These are phyloP conservation scores for Enhydra lutris DNA, from an alignment of 2,113 vertebrate species.

Conservation along the genomic window DNA sequence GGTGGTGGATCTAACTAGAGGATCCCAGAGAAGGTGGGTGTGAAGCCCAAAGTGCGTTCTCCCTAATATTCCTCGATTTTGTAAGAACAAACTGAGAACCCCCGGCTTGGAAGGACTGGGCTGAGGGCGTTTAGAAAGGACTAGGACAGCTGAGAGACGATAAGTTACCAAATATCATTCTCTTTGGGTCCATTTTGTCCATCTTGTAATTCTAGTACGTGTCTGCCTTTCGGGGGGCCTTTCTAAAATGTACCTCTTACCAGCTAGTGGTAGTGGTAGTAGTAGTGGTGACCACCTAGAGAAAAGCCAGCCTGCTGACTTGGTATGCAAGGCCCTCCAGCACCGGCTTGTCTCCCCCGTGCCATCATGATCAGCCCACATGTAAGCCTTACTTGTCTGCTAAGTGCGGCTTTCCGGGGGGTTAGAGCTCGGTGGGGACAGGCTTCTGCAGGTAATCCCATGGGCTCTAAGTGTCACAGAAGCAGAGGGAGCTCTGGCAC, in stretches of 20 bases:
- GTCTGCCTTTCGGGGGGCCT: not conserved
- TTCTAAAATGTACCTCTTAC: not conserved
- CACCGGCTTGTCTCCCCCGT: not conserved
- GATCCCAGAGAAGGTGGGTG: not conserved
- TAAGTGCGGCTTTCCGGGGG: fast-evolving
- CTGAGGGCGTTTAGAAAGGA: not conserved
- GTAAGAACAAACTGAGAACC: not conserved
- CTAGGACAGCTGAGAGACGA: not conserved
- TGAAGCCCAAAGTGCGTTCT: not conserved
- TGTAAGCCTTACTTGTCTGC: fast-evolving
- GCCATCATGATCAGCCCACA: too few species aligned
- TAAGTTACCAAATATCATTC: not conserved
- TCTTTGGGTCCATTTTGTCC: not conserved
- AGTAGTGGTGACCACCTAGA: too few species aligned
- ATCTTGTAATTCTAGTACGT: not conserved
- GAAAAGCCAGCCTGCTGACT: not conserved
- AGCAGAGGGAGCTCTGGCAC: not conserved
- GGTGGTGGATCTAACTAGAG: not conserved
- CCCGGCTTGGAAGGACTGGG: not conserved
- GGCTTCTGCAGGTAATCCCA: not conserved
- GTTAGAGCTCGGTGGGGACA: not conserved
- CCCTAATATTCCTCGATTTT: not conserved
- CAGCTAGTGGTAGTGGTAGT: too few species aligned
- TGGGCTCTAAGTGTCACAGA: not conserved
- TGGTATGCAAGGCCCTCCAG: not conserved